Evolutionary conservation across 2,113 vertebrate species (phyloP).

Genomic region (Oreochromis niloticus): DNA sequence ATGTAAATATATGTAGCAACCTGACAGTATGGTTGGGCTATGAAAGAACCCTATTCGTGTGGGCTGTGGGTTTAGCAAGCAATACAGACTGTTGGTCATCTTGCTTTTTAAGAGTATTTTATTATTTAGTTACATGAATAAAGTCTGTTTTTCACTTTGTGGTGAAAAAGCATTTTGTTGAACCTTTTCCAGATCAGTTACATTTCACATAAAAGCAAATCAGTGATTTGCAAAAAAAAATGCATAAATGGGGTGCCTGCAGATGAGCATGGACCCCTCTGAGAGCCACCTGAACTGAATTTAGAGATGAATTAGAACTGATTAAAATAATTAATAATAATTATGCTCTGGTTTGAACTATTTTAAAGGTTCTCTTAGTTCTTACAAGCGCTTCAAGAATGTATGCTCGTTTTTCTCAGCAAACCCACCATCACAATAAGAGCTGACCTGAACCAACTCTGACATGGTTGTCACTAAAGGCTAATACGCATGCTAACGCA

Average conservation of each 20-base stretch:
- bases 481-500: not conserved
- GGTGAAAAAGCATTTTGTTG: not conserved
- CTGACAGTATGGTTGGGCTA: conserved; percentile 29
- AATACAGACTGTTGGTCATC: not conserved
- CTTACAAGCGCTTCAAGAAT: not conserved
- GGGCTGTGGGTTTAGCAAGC: conserved; percentile 5
- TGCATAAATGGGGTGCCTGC: not conserved
- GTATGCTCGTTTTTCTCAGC: not conserved
- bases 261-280: not conserved
- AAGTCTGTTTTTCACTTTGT: not conserved
- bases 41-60: conserved; percentile 32
- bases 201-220: not conserved
- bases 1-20: conserved; percentile 24
- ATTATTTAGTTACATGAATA: not conserved
- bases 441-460: not conserved
- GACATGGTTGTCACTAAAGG: not conserved
- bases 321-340: not conserved
- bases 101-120: not conserved
- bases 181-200: not conserved
- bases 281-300: not conserved
- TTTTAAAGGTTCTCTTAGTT: not conserved
- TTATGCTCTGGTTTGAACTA: not conserved
- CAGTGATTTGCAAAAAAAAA: not conserved
- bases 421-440: not conserved
- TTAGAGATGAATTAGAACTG: not conserved